A percentile compares a stretch with the other conserved stretches of the same genome.
Evolutionary conservation across 1,140 invertebrate species (phyloP).

Genomic region (Reticulitermes speratus): DNA sequence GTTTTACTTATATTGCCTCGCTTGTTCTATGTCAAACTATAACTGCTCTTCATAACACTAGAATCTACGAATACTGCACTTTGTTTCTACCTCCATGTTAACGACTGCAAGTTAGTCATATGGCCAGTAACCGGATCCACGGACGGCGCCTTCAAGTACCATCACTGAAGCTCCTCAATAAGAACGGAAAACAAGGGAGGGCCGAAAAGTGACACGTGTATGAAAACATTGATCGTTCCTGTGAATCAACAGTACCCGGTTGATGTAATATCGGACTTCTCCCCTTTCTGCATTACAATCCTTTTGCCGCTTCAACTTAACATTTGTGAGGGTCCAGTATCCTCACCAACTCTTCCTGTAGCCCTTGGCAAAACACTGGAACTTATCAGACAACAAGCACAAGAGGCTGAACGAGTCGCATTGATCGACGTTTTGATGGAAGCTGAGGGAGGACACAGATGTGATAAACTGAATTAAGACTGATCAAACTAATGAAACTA

Average conservation of each 20-base stretch:
- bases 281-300: neutral
- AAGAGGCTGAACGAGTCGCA: neutral
- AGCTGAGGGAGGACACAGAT: neutral
- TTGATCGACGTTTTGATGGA: neutral
- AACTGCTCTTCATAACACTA: no score
- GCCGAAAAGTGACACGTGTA: neutral
- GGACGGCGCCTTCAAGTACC: neutral
- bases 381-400: neutral
- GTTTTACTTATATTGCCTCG: no score
- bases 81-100: no score
- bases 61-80: no score
- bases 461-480: slow-evolving; percentile 16
- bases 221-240: neutral
- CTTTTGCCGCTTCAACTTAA: neutral
- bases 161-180: neutral
- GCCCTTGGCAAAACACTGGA: neutral
- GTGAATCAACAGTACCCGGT: neutral
- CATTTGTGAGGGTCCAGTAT: neutral
- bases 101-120: no score
- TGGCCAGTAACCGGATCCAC: neutral
- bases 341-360: no score
- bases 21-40: no score
- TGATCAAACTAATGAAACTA: slow-evolving; percentile 14
- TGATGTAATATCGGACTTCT: neutral
- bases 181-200: neutral